phyloP scores from a whole-genome alignment of 2,113 vertebrate species.

The Ictidomys tridecemlineatus region DNA sequence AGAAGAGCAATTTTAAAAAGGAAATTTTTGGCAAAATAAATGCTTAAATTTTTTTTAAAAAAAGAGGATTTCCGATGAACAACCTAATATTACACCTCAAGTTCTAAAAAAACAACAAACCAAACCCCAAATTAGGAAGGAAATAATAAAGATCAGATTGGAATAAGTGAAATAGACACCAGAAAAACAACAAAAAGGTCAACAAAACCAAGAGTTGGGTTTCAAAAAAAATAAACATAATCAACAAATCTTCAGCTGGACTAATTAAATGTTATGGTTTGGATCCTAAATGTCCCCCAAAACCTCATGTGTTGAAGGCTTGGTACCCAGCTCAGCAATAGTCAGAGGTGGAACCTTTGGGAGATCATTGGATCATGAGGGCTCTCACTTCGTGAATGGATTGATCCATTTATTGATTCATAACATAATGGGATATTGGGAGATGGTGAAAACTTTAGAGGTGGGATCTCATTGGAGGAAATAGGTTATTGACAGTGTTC shows the following conservation, averaged over 20 bases:
- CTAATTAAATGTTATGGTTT: neutral
- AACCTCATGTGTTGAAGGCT: neutral
- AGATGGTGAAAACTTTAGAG: neutral
- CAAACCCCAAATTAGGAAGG: neutral
- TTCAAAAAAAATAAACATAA: conserved; percentile 27
- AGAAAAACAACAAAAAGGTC: conserved; percentile 28
- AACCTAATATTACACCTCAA: neutral
- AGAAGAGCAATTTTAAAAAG: neutral
- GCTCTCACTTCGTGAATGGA: neutral
- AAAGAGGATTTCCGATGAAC: neutral
- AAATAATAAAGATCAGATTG: conserved; percentile 29
- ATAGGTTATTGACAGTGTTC: neutral
- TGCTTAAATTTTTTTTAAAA: neutral
- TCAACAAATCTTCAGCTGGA: conserved; percentile 16
- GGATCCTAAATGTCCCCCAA: neutral
- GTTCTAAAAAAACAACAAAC: neutral
- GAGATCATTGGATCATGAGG: no score
- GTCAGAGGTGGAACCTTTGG: neutral
- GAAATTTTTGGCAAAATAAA: neutral
- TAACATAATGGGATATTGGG: neutral
- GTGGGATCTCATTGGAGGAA: neutral
- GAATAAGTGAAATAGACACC: neutral
- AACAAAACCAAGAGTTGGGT: neutral
- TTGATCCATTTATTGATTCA: no score
- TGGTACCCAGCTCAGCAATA: neutral